Conservation (phyloP, 2,797 vertebrate species). For the Limnodromus scolopaceus region DNA sequence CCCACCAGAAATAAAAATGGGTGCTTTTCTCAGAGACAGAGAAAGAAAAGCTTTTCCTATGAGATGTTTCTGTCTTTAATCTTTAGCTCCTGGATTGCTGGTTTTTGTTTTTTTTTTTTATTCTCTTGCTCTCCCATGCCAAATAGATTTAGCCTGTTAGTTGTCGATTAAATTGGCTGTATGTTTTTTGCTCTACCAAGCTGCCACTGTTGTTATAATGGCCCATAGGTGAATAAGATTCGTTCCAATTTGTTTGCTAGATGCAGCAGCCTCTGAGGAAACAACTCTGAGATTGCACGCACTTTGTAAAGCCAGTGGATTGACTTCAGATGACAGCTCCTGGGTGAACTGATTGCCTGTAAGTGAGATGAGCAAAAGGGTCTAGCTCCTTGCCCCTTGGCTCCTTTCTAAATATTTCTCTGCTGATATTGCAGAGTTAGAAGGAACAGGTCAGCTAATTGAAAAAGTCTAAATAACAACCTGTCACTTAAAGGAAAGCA, state of each 20-base stretch:
- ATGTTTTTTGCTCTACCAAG: not conserved
- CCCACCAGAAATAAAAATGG: not conserved
- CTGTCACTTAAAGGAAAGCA: not conserved
- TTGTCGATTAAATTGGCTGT: slow-evolving; percentile 21
- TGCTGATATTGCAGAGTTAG: not conserved
- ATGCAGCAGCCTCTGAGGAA: not conserved
- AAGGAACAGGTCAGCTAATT: not conserved
- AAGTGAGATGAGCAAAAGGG: not conserved
- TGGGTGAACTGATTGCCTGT: not conserved
- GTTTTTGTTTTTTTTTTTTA: not conserved
- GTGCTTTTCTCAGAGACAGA: not conserved
- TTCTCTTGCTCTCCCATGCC: not conserved
- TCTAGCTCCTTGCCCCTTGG: not conserved
- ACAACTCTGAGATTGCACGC: slow-evolving; percentile 1
- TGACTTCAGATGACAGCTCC: slow-evolving; percentile 20
- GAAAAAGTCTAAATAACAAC: not conserved
- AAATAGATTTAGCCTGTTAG: not conserved
- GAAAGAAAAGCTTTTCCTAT: not conserved
- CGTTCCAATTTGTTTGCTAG: slow-evolving; percentile 26
- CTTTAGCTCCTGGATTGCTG: not conserved
- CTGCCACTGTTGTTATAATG: not conserved
- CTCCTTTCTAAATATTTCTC: not conserved
- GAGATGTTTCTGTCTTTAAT: not conserved
- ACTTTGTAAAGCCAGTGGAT: slow-evolving; percentile 9
- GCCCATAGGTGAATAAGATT: slow-evolving; percentile 33